Evolutionary conservation across 2,888 invertebrate species (phyloP).

Genomic region (Blastobasis lacticolella): DNA sequence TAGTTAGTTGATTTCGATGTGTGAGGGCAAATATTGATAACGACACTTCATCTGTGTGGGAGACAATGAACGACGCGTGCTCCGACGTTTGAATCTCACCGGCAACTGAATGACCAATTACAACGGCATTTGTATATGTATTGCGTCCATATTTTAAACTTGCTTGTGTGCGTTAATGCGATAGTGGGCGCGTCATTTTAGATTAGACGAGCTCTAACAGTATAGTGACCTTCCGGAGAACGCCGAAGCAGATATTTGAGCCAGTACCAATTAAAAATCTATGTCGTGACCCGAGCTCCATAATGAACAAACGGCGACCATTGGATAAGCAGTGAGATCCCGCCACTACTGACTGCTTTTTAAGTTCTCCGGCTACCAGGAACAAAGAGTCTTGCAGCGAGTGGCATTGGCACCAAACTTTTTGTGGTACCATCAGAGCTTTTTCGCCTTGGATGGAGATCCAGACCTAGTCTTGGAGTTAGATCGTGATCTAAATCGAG

Average conservation of each 20-base stretch:
- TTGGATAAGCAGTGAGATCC: conserved; percentile 4
- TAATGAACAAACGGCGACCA: conserved; percentile 8
- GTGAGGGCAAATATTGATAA: no score
- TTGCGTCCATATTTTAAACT: no score
- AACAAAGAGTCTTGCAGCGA: conserved; percentile 4
- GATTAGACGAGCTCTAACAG: no score
- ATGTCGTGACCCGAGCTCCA: background rate
- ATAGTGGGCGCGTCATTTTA: no score
- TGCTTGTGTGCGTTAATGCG: no score
- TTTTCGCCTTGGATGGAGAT: background rate
- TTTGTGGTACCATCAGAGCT: conserved; percentile 5
- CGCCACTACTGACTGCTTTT: conserved; percentile 9
- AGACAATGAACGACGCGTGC: no score
- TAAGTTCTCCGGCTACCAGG: conserved; percentile 7
- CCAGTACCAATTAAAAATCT: conserved; percentile 12
- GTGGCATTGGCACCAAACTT: conserved; percentile 3
- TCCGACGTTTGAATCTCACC: no score
- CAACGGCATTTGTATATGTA: no score
- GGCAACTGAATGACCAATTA: no score
- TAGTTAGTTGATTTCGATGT: no score
- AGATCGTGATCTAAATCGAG: background rate
- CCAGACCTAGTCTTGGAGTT: background rate
- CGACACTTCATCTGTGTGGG: no score
- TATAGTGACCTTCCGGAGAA: conserved; percentile 7
- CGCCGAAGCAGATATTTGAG: conserved; percentile 9